Percentiles rank a stretch among this genome's conserved stretches.
Evolutionary conservation across 1,140 invertebrate species (phyloP).

Genomic region (Dreissena rostriformis): DNA sequence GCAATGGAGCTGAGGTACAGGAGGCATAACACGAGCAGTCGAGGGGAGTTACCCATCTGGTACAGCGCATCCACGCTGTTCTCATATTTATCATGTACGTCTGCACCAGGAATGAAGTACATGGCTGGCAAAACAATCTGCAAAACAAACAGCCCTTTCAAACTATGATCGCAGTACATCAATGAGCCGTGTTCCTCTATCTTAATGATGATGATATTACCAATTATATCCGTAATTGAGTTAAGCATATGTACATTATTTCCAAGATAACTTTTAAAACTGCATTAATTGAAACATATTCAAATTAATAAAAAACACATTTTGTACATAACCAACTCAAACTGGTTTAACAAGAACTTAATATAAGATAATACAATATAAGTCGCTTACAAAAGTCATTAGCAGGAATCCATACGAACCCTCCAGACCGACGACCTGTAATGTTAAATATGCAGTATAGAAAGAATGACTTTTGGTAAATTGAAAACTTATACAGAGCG

Average conservation of each 20-base stretch:
- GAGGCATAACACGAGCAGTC: conserved; percentile 73
- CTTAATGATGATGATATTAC: no score
- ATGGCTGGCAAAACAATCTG: conserved; percentile 76
- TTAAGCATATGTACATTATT: no score
- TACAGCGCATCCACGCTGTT: conserved; percentile 78
- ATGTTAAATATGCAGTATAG: no score
- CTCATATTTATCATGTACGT: conserved; percentile 75
- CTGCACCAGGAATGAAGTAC: conserved; percentile 77
- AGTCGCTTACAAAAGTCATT: conserved; percentile 74
- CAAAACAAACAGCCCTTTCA: conserved; percentile 25
- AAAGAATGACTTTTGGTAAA: background rate
- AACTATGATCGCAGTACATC: no score
- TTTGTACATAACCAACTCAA: no score
- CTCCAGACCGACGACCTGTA: conserved; percentile 78
- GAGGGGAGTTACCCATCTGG: conserved; percentile 72
- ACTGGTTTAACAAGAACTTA: no score
- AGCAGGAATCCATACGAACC: conserved; percentile 73
- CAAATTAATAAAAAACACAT: no score
- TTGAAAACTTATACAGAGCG: background rate
- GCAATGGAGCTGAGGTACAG: conserved; percentile 77
- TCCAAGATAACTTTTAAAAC: no score
- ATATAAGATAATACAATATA: background rate
- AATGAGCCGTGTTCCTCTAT: no score
- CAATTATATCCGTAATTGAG: no score
- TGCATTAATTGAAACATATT: no score